Base-by-base conservation (phyloP, 2,113 vertebrate species). In the Diglossa brunneiventris region DNA sequence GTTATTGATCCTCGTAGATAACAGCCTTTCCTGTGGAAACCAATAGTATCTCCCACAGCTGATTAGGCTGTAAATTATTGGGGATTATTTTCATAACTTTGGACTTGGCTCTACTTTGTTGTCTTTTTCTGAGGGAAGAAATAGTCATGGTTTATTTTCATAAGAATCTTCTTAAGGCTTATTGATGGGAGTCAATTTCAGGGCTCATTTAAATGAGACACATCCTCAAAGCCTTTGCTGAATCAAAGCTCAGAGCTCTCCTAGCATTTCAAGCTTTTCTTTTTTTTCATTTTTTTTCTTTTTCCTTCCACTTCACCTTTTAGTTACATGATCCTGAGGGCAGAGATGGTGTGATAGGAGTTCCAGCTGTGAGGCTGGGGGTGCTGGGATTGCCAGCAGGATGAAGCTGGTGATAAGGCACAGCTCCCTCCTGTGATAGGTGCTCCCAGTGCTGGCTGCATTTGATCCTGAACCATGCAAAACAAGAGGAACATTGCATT, bases 1-100 rank as follows among this genome's bases (percentile, higher is more conserved):
- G 91, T 89, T 96, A 94, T 96, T 82, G 89, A 96, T 94, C 64
- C 56, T 47, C n/a, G 47, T 16, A 90, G 86, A 92, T 92, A 95
- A 87, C 68, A 92, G 24, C n/a, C 26, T 72, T 72, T 63, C 75
- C 53, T 85, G 73, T 20, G 77, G 66, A 90, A 83, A 87, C 80
- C 91, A 81, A 28, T 2, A 63, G 15, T 27, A 18, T 81, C 83
- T 89, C 47, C 80, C 73, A 41, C 76, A 87, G 21, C 7, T 63
- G 52, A 64, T 74, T 30, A 74, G 55, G 64, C 64, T 84, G 35
- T 89, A 92, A 90, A 87, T 92, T 78, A 72, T 37, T n/a, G 28
- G 49, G 44, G 73, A 75, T 92, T 93, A 68, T 84, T 93, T 89
- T 93, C 47, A 75, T 78, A 67, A 81, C 53, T 90, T 74, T 27